Base-by-base conservation (phyloP, 2,113 vertebrate genomes). In the Pachycephala philippinensis region DNA sequence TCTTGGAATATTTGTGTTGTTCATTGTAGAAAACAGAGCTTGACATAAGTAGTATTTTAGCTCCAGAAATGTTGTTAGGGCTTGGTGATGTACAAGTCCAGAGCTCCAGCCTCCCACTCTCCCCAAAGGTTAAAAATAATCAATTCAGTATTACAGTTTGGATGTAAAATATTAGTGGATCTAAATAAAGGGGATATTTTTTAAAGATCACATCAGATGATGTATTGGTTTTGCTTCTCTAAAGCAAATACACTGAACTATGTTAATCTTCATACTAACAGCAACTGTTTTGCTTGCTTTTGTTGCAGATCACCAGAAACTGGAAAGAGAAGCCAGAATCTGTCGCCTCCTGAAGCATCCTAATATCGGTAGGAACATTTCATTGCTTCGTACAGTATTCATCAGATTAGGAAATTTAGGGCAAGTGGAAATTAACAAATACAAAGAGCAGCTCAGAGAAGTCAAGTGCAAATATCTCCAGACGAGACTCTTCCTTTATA, bases 291-390 rank as follows among this genome's bases (percentile, higher is more conserved):
- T 85, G 13, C 54, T 87, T 91, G 85, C 64, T 28, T 92, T 81
- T 93, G 30, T 84, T 96, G 84, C 95, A 99, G 99, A 99, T 98
- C 99, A 99, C 94, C 99, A 99, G 98, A 99, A 99, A 97, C 89
- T 99, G 97, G 99, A 99, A 98, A 98, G 99, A 87, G 99, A 99
- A 98, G 99, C 99, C 92, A 98, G 99, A 95, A 99, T 99, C 96
- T 99, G 99, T 96, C 99, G 99, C 70, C 98, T 99, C 91, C 97
- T 99, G 94, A 99, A 99, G 96, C 99, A 99, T 63, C 97, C 98
- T 83, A 99, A 99, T 97, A 99, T 99, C 7, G 99, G 99, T 99
- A 97, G 97, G 98, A 93, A 84, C 45, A 85, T 82, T 64, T 88
- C 39, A 22, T 85, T 35, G 53, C 53, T 95, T 95, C 13, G 4